These are phyloP conservation scores for Anabacerthia variegaticeps DNA, from an alignment of 2,797 vertebrate species.

Conservation along the genomic window DNA sequence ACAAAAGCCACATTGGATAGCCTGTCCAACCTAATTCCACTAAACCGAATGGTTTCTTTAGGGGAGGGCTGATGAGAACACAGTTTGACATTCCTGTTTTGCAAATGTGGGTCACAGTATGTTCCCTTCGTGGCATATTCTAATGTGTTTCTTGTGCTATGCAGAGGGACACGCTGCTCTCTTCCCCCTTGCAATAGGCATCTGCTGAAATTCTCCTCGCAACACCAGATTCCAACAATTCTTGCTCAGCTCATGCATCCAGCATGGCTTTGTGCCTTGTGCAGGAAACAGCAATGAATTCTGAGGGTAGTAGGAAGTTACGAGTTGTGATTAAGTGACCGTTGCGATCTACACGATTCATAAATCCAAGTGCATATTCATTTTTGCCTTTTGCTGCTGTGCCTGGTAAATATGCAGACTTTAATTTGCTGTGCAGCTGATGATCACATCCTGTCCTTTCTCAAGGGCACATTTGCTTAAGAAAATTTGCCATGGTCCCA, in stretches of 20 bases:
- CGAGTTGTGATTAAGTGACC: not conserved
- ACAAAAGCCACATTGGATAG: slow-evolving; percentile 19
- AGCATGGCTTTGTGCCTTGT: not conserved
- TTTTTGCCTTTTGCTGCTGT: not conserved
- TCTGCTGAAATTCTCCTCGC: not conserved
- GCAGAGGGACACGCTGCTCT: not conserved
- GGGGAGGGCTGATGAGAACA: slow-evolving; percentile 72
- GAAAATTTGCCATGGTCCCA: not conserved
- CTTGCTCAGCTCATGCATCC: not conserved
- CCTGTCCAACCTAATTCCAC: slow-evolving; percentile 51
- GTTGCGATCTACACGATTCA: not conserved
- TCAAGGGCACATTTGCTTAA: not conserved
- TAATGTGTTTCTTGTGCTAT: not conserved
- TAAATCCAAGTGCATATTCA: not conserved
- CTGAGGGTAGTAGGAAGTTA: not conserved
- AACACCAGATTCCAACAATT: not conserved
- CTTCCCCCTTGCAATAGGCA: not conserved
- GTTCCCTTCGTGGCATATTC: slow-evolving; percentile 3
- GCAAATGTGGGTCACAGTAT: slow-evolving; percentile 72
- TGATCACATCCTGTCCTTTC: not conserved
- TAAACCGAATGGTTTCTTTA: slow-evolving; percentile 50
- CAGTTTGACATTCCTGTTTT: slow-evolving; percentile 65
- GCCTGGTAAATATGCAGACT: not conserved
- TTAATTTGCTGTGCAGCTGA: not conserved
- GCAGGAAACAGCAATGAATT: not conserved